phyloP scores from a whole-genome alignment of 2,888 invertebrate genomes.

The Latheticus oryzae region DNA sequence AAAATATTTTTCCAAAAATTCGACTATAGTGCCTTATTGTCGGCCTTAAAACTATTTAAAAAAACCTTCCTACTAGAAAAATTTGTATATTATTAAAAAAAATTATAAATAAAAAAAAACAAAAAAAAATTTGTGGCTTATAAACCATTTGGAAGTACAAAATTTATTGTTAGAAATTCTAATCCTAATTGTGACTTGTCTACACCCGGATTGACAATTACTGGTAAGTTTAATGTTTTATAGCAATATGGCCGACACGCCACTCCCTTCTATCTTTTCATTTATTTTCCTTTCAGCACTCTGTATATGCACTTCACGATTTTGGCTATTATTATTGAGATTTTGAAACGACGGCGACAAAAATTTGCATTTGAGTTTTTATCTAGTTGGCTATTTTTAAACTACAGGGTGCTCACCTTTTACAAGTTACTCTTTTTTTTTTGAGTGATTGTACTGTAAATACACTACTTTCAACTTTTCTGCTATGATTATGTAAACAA shows the following conservation, averaged over 20 bases:
- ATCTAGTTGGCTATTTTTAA: too few relatives aligned
- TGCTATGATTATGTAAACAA: too few relatives aligned
- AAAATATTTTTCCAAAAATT: constrained; percentile 63
- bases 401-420: too few relatives aligned
- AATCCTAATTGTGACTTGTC: constrained; percentile 54
- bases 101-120: constrained; percentile 55
- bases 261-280: constrained; percentile 33
- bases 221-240: constrained; percentile 47
- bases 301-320: constrained; percentile 8
- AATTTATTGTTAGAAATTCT: constrained; percentile 53
- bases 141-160: constrained; percentile 60
- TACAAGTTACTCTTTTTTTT: background rate
- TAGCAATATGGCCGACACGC: constrained; percentile 49
- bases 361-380: too few relatives aligned
- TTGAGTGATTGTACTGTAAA: too few relatives aligned
- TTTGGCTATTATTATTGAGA: constrained; percentile 2
- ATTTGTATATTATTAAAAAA: constrained; percentile 64
- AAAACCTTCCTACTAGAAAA: constrained; percentile 60
- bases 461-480: too few relatives aligned
- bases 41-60: constrained; percentile 65
- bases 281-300: background rate
- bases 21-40: constrained; percentile 66
- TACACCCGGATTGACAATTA: constrained; percentile 44
- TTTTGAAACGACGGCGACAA: too few relatives aligned
- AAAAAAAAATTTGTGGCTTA: constrained; percentile 58